Evolutionary conservation across 2,113 vertebrate species (phyloP).

Genomic region (Trochalopteron elliotii): DNA sequence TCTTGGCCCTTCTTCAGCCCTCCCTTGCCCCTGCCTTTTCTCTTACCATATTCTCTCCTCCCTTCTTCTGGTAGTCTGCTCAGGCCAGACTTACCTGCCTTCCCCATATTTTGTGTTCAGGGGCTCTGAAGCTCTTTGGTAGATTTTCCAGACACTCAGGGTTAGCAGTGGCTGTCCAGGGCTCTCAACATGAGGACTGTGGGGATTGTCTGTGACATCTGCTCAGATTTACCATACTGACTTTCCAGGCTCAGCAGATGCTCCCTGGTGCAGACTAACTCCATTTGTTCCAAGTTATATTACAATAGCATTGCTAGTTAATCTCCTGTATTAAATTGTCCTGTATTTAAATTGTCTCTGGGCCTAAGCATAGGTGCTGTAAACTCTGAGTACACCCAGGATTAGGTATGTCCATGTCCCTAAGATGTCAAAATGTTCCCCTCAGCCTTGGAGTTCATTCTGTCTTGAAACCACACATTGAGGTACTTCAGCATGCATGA

Average conservation of each 20-base stretch:
- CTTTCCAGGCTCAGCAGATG: background rate
- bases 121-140: background rate
- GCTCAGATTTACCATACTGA: background rate
- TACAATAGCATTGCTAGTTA: background rate
- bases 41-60: background rate
- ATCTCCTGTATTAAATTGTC: background rate
- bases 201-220: background rate
- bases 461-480: background rate
- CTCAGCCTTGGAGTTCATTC: background rate
- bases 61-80: background rate
- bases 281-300: background rate
- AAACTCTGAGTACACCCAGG: background rate
- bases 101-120: background rate
- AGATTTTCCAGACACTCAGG: background rate
- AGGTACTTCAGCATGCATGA: background rate
- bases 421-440: background rate
- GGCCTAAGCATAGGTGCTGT: background rate
- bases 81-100: background rate
- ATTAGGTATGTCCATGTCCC: background rate
- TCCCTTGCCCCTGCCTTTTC: background rate
- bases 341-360: background rate
- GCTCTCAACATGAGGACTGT: too few relatives aligned
- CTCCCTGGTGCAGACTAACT: background rate
- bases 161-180: rapidly evolving
- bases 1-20: background rate